These are phyloP conservation scores for Terebella lapidaria DNA, from an alignment of 2,888 invertebrate species.

Conservation along the genomic window DNA sequence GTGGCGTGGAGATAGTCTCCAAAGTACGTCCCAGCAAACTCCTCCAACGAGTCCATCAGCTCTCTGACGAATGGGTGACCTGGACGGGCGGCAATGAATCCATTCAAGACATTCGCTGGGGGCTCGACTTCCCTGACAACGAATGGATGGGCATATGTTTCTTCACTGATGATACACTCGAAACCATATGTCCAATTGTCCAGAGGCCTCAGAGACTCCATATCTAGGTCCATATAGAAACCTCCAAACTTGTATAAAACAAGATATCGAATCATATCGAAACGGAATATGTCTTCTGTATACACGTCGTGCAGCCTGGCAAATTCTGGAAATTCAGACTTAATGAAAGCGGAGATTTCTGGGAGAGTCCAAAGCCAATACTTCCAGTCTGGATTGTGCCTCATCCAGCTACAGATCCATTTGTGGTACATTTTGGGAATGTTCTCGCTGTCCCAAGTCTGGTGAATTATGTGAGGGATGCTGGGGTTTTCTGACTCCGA, in stretches of 20 bases:
- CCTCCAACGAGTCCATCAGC: conserved; percentile 17
- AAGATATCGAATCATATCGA: conserved; percentile 26
- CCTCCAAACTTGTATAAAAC: conserved; percentile 26
- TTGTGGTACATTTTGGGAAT: conserved; percentile 17
- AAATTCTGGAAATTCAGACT: conserved; percentile 28
- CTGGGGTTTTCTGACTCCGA: background rate
- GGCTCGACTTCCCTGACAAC: conserved; percentile 15
- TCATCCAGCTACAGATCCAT: conserved; percentile 35
- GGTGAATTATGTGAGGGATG: conserved; percentile 26
- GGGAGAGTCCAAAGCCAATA: conserved; percentile 50
- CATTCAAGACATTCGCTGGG: conserved; percentile 19
- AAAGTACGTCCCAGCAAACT: conserved; percentile 16
- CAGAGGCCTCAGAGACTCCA: conserved; percentile 19
- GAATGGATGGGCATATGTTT: conserved; percentile 22
- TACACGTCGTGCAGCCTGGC: conserved; percentile 18
- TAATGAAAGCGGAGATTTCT: conserved; percentile 38
- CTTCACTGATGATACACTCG: conserved; percentile 23
- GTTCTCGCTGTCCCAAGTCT: conserved; percentile 24
- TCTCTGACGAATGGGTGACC: conserved; percentile 21
- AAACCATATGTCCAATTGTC: conserved; percentile 18
- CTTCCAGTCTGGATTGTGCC: conserved; percentile 43
- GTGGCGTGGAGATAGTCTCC: conserved; percentile 21
- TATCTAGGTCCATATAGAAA: conserved; percentile 26
- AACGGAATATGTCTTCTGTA: conserved; percentile 15
- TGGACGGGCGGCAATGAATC: conserved; percentile 21